phyloP scores from a whole-genome alignment of 2,888 invertebrate genomes.

The Cataglyphis rosenhaueri region DNA sequence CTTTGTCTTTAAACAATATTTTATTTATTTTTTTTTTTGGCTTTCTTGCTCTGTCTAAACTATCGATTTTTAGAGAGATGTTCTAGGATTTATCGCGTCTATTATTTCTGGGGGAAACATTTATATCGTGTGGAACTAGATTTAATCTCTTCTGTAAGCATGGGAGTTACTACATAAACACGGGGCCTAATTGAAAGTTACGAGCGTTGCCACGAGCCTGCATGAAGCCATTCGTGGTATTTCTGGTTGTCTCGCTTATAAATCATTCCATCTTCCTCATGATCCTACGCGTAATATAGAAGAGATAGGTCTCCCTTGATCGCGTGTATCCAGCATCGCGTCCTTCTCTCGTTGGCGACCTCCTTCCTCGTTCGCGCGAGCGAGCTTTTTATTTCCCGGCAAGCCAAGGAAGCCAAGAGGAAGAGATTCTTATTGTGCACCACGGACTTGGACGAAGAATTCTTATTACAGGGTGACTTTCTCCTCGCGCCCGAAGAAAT shows the following conservation, averaged over 20 bases:
- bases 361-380: slow-evolving; percentile 27
- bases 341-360: slow-evolving; percentile 22
- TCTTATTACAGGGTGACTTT: slow-evolving; percentile 80
- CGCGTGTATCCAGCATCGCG: slow-evolving; percentile 47
- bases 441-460: slow-evolving; percentile 79
- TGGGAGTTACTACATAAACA: slow-evolving; percentile 63
- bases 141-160: slow-evolving; percentile 61
- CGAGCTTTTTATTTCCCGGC: slow-evolving; percentile 35
- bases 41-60: neutral
- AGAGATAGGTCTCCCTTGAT: slow-evolving; percentile 63
- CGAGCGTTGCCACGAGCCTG: slow-evolving; percentile 66
- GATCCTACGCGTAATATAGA: slow-evolving; percentile 62
- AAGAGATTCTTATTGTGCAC: slow-evolving; percentile 78
- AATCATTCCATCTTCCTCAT: slow-evolving; percentile 66
- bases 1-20: neutral
- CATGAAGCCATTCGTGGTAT: slow-evolving; percentile 67
- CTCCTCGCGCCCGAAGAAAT: slow-evolving; percentile 77
- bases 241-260: slow-evolving; percentile 72
- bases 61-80: slow-evolving; percentile 17
- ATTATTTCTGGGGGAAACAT: slow-evolving; percentile 24
- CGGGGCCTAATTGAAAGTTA: slow-evolving; percentile 70
- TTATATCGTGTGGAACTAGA: slow-evolving; percentile 41
- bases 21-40: neutral
- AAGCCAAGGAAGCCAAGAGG: slow-evolving; percentile 47
- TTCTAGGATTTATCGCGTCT: slow-evolving; percentile 12